Evolutionary conservation across 1,140 invertebrate genomes (phyloP).

Genomic region (Pantala flavescens): DNA sequence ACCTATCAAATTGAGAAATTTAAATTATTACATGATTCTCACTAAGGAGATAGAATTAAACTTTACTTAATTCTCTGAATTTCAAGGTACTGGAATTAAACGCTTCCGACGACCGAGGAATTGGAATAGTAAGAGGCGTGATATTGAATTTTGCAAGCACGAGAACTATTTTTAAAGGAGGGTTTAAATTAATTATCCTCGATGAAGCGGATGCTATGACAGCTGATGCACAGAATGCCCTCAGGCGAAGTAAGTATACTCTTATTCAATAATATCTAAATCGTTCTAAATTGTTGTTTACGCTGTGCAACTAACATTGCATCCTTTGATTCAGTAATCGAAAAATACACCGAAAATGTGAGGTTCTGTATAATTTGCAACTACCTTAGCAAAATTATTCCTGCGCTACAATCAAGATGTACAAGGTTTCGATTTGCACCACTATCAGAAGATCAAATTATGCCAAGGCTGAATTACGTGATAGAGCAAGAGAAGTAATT

Average conservation of each 20-base stretch:
- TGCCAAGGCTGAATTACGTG: conserved; percentile 79
- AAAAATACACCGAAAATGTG: conserved; percentile 97
- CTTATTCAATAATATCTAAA: no score
- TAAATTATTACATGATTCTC: no score
- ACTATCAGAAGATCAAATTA: conserved; percentile 71
- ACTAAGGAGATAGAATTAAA: no score
- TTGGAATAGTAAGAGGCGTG: conserved; percentile 88
- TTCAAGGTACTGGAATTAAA: conserved; percentile 80
- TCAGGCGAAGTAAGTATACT: conserved; percentile 74
- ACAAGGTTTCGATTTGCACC: conserved; percentile 96
- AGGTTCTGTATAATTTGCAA: conserved; percentile 99
- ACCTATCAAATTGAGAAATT: no score
- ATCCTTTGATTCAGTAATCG: conserved; percentile 66
- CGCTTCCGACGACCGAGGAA: conserved; percentile 98
- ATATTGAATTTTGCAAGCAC: conserved; percentile 98
- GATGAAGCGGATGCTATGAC: conserved; percentile 99
- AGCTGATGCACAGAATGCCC: conserved; percentile 97
- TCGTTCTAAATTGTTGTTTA: not conserved
- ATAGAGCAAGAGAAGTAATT: conserved; percentile 74
- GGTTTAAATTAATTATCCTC: conserved; percentile 93
- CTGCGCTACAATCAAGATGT: conserved; percentile 94
- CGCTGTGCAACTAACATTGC: not conserved
- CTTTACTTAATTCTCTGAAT: not conserved
- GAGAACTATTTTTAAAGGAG: conserved; percentile 87
- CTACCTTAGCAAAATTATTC: conserved; percentile 96